Base-by-base conservation (phyloP, 2,113 vertebrate species). In the Uropsilus gracilis region DNA sequence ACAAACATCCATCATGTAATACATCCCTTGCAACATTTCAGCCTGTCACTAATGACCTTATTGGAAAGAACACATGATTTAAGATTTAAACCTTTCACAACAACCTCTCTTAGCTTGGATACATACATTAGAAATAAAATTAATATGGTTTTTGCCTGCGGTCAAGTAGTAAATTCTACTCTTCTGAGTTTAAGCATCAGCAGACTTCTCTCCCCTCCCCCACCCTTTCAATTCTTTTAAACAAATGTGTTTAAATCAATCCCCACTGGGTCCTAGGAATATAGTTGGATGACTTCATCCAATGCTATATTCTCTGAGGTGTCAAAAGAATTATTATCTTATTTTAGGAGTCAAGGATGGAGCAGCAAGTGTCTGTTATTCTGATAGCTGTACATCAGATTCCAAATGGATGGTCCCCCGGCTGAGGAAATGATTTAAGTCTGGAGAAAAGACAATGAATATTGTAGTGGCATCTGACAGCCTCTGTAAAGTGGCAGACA, bases 31-130 rank as follows among this genome's bases (percentile, higher is more conserved):
- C 32, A 96, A 95, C 95, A 97, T 96, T 97, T 98, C 93, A 90
- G 96, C 61, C 88, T 96, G 92, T 97, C 96, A 89, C 80, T 97
- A 94, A 34, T 97, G 98, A 98, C 97, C 97, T 98, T 98, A 97
- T 95, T 96, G 90, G 94, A 97, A 97, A 93, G 64, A 92, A 86
- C 91, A 84, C 91, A 97, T 98, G 98, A 98, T 98, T 98, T 97
- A 98, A 95, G 97, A 88, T 91, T 97, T 96, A 97, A 98, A 97
- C 94, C 87, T 97, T 98, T 97, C 91, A 85, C 20, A 77, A 95
- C 96, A 98, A 97, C 97, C 97, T 92, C 89, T 98, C 95, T 97
- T 93, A 96, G 94, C 89, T 92, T 82, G 89, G 97, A 95, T 94
- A 95, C 91, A 91, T 95, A 94, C 76, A 96, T 95, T 96, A 96